Conservation (phyloP, 2,888 invertebrate species). For the Apodemia mormo region DNA sequence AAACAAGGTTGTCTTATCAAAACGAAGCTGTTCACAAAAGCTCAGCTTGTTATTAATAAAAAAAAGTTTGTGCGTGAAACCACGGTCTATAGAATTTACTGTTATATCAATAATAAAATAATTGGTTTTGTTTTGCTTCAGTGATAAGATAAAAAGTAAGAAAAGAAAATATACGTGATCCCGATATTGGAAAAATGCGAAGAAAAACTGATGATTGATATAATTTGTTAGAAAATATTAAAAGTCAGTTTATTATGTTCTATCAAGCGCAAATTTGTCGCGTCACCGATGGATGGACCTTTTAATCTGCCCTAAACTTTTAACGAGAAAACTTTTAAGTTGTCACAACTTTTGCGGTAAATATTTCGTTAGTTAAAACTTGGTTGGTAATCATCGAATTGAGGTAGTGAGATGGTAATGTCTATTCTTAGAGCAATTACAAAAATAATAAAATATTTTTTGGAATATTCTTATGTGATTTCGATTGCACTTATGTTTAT, state of each 20-base stretch:
- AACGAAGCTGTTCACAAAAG: too few species aligned
- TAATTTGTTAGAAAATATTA: slow-evolving; percentile 15
- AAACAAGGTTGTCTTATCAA: too few species aligned
- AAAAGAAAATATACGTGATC: too few species aligned
- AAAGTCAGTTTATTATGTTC: slow-evolving; percentile 19
- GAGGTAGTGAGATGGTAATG: neutral
- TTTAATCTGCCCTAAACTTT: slow-evolving; percentile 32
- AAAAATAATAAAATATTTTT: neutral
- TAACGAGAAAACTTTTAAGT: slow-evolving; percentile 35
- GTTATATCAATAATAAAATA: too few species aligned
- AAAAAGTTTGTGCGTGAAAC: too few species aligned
- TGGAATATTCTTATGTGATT: too few species aligned
- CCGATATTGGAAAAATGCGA: too few species aligned
- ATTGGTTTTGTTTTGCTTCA: too few species aligned
- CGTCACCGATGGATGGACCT: slow-evolving; percentile 24
- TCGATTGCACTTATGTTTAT: too few species aligned
- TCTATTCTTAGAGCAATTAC: neutral
- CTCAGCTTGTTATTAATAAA: too few species aligned
- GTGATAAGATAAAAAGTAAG: too few species aligned
- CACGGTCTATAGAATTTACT: too few species aligned
- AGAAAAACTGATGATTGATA: neutral
- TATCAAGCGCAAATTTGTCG: slow-evolving; percentile 24
- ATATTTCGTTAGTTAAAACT: slow-evolving; percentile 27
- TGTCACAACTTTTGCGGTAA: slow-evolving; percentile 25
- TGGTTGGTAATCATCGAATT: slow-evolving; percentile 15